Evolutionary conservation across 2,113 vertebrate species (phyloP).

Genomic region (Pterocles gutturalis): DNA sequence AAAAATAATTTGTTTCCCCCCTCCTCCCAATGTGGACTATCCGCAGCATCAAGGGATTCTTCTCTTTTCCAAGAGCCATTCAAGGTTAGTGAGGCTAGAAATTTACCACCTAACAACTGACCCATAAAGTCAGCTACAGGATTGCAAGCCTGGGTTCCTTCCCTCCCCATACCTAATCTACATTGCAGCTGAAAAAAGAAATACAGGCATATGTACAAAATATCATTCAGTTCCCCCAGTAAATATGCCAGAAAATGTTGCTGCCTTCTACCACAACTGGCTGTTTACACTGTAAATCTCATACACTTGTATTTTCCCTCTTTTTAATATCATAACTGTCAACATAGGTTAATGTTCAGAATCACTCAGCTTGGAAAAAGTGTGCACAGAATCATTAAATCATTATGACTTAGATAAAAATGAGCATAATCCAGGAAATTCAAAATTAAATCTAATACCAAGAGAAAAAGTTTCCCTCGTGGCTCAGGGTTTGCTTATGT

Average conservation of each 20-base stretch:
- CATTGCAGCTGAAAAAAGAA: constrained; percentile 3
- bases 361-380: background rate
- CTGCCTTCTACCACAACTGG: constrained; percentile 1
- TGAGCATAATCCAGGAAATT: background rate
- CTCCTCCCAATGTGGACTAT: background rate
- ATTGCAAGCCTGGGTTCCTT: background rate
- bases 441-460: background rate
- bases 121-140: constrained; percentile 1
- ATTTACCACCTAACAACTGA: constrained; percentile 10
- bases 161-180: background rate
- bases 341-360: background rate
- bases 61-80: background rate
- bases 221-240: background rate
- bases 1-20: background rate
- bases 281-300: background rate
- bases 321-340: background rate
- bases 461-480: background rate
- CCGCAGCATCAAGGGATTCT: background rate
- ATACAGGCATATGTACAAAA: background rate
- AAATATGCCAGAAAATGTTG: constrained; percentile 8
- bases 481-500: background rate
- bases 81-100: background rate
- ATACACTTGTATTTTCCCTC: background rate
- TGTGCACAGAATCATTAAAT: background rate
- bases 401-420: background rate